These are phyloP conservation scores for Patiria pectinifera DNA, from an alignment of 53 echinoderm and acorn worm species.

Conservation along the genomic window DNA sequence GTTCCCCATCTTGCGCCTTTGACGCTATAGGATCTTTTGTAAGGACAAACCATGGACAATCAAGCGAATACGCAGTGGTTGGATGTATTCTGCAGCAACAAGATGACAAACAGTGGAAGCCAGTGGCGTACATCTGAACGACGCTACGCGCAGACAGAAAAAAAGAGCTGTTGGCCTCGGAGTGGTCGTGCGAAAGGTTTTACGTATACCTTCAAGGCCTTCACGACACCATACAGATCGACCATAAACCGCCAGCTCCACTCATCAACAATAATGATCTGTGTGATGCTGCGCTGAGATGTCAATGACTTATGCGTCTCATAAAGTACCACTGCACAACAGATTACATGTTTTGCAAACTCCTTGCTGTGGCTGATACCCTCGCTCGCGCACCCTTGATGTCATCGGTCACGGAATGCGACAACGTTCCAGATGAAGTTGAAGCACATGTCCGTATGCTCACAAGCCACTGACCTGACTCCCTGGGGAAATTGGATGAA, in stretches of 20 bases:
- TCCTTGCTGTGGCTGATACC: constrained; percentile 32
- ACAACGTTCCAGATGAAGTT: constrained; percentile 42
- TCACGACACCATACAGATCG: constrained; percentile 11
- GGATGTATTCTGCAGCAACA: too few species aligned
- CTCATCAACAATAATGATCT: constrained; percentile 37
- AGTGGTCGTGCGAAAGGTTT: too few species aligned
- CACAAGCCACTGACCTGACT: constrained; percentile 45
- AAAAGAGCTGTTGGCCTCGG: too few species aligned
- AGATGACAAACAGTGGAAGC: too few species aligned
- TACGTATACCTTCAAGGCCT: too few species aligned
- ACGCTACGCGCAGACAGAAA: too few species aligned
- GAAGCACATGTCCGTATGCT: constrained; percentile 38
- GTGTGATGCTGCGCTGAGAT: constrained; percentile 28
- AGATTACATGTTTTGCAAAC: constrained; percentile 28
- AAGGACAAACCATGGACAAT: too few species aligned
- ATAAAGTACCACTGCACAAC: too few species aligned
- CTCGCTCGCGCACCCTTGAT: constrained; percentile 28
- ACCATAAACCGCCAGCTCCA: constrained; percentile 28
- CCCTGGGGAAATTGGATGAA: constrained; percentile 32
- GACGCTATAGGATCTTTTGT: too few species aligned
- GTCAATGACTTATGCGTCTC: constrained; percentile 20
- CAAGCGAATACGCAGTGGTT: too few species aligned
- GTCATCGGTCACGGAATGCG: neutral
- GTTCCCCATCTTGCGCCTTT: too few species aligned
- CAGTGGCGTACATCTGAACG: too few species aligned